Percentiles rank a stretch among this genome's conserved stretches.
phyloP scores from a whole-genome alignment of 2,113 vertebrate genomes.

The Motacilla tschutschensis region DNA sequence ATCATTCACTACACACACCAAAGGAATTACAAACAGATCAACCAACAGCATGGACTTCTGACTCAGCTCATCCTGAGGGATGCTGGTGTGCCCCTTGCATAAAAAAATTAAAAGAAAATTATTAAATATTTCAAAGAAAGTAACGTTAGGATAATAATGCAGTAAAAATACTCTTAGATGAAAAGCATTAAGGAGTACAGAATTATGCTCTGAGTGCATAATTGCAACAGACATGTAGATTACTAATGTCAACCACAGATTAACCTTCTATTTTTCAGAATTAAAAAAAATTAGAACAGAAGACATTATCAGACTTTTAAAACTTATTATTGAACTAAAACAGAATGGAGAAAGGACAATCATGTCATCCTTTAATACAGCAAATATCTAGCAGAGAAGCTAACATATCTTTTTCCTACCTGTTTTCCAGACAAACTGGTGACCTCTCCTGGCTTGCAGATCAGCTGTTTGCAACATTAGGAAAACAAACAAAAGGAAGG shows the following conservation, averaged over 20 bases:
- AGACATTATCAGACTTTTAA: neutral
- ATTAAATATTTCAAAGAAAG: neutral
- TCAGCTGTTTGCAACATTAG: conserved; percentile 78
- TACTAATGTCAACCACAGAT: neutral
- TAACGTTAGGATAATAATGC: neutral
- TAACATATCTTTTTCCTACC: conserved; percentile 73
- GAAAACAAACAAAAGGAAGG: conserved; percentile 77
- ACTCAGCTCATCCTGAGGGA: neutral
- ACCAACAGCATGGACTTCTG: neutral
- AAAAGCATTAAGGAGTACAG: neutral
- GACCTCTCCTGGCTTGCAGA: conserved; percentile 78
- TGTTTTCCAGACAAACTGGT: conserved; percentile 92
- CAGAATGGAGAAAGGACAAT: neutral
- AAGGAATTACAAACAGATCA: neutral
- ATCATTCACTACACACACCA: neutral
- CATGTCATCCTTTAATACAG: neutral
- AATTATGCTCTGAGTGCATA: neutral
- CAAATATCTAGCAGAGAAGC: neutral
- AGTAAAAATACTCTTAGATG: neutral
- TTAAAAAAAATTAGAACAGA: neutral
- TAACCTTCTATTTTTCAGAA: neutral
- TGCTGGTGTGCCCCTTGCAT: neutral
- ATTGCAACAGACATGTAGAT: neutral
- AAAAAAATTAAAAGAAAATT: neutral
- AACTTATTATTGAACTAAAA: neutral